phyloP scores from a whole-genome alignment of 2,113 vertebrate genomes.

The Rattus rattus region DNA sequence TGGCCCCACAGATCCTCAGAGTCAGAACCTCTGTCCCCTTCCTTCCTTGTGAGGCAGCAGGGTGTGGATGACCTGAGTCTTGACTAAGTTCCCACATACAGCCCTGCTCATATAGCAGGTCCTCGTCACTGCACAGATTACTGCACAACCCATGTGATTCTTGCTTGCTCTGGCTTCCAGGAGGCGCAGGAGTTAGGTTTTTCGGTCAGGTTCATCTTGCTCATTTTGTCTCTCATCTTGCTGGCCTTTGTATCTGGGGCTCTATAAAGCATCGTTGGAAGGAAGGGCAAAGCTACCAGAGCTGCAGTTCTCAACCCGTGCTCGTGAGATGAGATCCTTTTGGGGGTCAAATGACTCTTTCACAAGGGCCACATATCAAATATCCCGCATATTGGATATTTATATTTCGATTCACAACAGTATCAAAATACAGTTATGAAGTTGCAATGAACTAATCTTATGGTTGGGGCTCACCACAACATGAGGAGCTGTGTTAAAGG shows the following conservation, averaged over 20 bases:
- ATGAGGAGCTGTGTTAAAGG: not conserved
- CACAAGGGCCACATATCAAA: not conserved
- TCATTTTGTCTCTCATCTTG: not conserved
- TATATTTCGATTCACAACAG: not conserved
- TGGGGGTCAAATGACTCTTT: not conserved
- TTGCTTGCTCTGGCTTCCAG: not conserved
- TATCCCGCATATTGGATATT: not conserved
- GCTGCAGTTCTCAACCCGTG: not conserved
- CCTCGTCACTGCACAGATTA: fast-evolving
- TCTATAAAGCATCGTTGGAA: not conserved
- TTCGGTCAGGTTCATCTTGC: not conserved
- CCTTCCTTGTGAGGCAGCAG: not conserved
- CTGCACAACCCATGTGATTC: not conserved
- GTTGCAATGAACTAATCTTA: not conserved
- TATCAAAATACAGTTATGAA: not conserved
- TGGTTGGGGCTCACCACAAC: not conserved
- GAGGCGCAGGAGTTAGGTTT: not conserved
- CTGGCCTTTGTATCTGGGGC: not conserved
- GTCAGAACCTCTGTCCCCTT: not conserved
- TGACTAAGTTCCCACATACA: not conserved
- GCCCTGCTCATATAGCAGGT: not conserved
- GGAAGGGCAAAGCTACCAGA: not conserved
- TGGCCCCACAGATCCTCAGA: not conserved
- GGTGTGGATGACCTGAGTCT: not conserved
- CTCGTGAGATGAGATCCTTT: not conserved